Base-by-base conservation (phyloP, 2,797 vertebrate genomes). In the Choloepus didactylus region DNA sequence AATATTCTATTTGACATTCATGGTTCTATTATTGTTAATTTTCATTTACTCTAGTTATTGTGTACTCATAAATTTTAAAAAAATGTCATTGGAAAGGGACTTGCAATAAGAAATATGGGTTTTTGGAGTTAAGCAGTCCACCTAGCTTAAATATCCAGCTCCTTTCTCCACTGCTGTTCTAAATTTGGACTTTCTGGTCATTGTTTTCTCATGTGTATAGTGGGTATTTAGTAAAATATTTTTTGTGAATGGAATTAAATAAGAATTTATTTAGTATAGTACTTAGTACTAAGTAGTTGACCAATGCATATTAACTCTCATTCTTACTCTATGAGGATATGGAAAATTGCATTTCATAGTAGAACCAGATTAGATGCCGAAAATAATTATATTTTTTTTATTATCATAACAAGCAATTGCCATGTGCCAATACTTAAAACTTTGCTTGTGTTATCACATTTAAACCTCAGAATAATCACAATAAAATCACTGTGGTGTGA, bases 21-120 rank as follows among this genome's bases (percentile, higher is more conserved):
- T 79, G 8, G 16, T 59, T 88, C 38, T 76, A 15, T 16, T 25
- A 5, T 81, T 54, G 38, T 93, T 86, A 69, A 21, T 83, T 92
- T 94, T 94, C 21, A 88, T 87, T 91, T 88, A 62, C 8, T 27
- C 15, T 88, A 86, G 91, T 94, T 89, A 82, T 11, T 7, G 62
- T 79, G 35, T 31, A 59, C 9, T 11, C 6, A 64, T 35, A 82
- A 70, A 44, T 67, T 54, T 56, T 18, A 89, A 35, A n/a, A n/a
- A 93, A 89, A 91, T 73, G 25, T 6, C 31, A 76, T 27, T 59
- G 54, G 81, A 92, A 94, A 80, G 60, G 72, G 56, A 88, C 46
- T 84, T 95, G 41, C 12, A 10, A 18, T 1, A 19, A n/a, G 9
- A n/a, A 72, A 88, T 27, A 25, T 21, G 21, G 2, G 8, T 35